Conservation (phyloP, 2,113 vertebrate species). For the Heloderma charlesbogerti region DNA sequence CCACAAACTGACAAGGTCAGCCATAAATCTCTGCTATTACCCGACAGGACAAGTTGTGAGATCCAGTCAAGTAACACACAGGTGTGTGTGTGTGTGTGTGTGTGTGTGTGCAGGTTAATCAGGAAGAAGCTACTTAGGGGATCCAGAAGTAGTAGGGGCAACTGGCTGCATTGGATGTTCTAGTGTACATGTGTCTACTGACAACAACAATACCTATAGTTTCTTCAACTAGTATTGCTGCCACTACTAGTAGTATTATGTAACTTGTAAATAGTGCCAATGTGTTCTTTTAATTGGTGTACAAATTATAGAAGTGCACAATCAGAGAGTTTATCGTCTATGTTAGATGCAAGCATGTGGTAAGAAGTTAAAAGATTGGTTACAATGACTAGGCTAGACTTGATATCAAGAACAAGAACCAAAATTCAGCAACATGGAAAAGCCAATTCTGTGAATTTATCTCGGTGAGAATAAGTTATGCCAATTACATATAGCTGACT, state of each 20-base stretch:
- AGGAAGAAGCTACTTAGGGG: neutral
- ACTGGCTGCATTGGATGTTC: neutral
- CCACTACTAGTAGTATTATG: neutral
- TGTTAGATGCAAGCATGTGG: neutral
- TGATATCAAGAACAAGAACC: neutral
- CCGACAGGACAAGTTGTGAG: no score
- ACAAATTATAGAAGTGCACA: neutral
- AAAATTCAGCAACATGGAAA: neutral
- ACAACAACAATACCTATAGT: neutral
- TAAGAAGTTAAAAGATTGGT: neutral
- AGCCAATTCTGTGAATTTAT: neutral
- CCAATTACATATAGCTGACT: no score
- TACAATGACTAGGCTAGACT: neutral
- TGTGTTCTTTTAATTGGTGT: neutral
- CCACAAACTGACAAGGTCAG: no score
- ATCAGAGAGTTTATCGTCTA: neutral
- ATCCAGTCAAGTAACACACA: neutral
- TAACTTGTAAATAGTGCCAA: neutral
- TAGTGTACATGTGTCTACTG: neutral
- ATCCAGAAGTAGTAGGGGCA: neutral
- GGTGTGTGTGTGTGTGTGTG: neutral
- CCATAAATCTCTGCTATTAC: no score
- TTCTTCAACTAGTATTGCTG: neutral
- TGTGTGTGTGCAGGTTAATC: no score
- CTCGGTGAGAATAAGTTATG: neutral